These are phyloP conservation scores for Ormyrus pomaceus DNA, from an alignment of 2,888 invertebrate species.

Conservation along the genomic window DNA sequence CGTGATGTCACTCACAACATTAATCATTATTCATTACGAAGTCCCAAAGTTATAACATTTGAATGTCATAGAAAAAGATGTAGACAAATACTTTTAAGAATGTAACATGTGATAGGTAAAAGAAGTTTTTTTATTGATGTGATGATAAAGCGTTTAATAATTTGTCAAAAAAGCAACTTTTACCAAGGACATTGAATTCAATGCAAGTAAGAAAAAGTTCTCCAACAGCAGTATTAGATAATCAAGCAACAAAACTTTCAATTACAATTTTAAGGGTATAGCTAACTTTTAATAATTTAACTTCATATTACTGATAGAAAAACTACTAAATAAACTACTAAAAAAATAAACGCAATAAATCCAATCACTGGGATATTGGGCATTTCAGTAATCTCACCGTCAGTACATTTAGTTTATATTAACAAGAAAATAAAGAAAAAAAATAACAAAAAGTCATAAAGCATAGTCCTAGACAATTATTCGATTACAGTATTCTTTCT, in stretches of 20 bases:
- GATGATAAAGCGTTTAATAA: too few species aligned
- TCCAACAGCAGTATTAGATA: slow-evolving; percentile 59
- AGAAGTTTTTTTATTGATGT: neutral
- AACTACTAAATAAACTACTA: slow-evolving; percentile 17
- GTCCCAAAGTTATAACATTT: slow-evolving; percentile 13
- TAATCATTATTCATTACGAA: neutral
- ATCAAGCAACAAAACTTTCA: slow-evolving; percentile 58
- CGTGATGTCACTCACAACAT: slow-evolving; percentile 4
- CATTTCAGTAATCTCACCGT: slow-evolving; percentile 22
- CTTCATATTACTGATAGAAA: slow-evolving; percentile 23
- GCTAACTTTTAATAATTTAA: slow-evolving; percentile 31
- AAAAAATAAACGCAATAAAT: slow-evolving; percentile 13
- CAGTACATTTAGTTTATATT: slow-evolving; percentile 23
- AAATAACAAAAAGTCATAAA: slow-evolving; percentile 40
- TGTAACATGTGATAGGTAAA: slow-evolving; percentile 10
- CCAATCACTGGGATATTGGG: slow-evolving; percentile 44
- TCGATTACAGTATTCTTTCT: slow-evolving; percentile 59
- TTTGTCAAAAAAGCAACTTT: neutral
- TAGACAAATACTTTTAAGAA: slow-evolving; percentile 4
- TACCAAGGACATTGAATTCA: neutral
- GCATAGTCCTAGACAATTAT: slow-evolving; percentile 59
- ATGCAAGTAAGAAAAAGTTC: slow-evolving; percentile 7
- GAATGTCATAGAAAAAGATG: slow-evolving; percentile 11
- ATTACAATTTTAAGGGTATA: slow-evolving; percentile 7
- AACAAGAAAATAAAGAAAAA: slow-evolving; percentile 6